Percentiles rank a stretch among this genome's conserved stretches.
These are phyloP conservation scores for Nasonia vitripennis DNA, from an alignment of 1,140 invertebrate genomes.

Conservation along the genomic window DNA sequence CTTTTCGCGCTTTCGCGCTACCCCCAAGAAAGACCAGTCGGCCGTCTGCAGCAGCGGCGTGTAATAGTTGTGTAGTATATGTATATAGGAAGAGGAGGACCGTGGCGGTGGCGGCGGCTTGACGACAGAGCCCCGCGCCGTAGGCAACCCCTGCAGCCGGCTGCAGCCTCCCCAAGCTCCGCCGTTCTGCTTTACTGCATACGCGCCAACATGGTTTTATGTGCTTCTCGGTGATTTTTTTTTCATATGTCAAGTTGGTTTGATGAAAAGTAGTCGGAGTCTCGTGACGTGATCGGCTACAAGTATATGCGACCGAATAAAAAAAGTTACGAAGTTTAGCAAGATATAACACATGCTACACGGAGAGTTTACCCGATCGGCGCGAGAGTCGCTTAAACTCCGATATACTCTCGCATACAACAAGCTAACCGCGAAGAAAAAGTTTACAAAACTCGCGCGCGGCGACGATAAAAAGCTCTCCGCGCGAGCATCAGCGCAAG, in stretches of 20 bases:
- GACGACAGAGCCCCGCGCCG: conserved; percentile 30
- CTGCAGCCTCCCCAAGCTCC: background rate
- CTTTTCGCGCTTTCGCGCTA: conserved; percentile 68
- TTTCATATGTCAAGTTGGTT: background rate
- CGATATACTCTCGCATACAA: background rate
- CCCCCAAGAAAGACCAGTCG: conserved; percentile 36
- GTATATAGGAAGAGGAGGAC: conserved; percentile 35
- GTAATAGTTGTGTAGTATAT: background rate
- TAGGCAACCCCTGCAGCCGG: conserved; percentile 18
- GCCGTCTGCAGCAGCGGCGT: background rate
- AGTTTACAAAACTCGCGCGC: background rate
- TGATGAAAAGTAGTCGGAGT: background rate
- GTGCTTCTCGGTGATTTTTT: background rate
- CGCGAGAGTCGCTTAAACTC: background rate
- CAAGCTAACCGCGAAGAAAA: background rate
- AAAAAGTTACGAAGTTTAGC: background rate
- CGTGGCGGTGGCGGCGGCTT: conserved; percentile 42
- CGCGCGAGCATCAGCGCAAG: background rate
- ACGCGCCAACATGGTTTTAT: background rate
- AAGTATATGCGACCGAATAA: background rate
- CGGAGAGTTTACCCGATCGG: too few relatives aligned
- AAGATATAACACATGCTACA: too few relatives aligned
- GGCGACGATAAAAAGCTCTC: background rate
- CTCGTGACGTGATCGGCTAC: background rate
- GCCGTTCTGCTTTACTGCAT: background rate